Evolutionary conservation across 2,888 invertebrate genomes (phyloP).

Genomic region (Hemicrepidius hirtus): DNA sequence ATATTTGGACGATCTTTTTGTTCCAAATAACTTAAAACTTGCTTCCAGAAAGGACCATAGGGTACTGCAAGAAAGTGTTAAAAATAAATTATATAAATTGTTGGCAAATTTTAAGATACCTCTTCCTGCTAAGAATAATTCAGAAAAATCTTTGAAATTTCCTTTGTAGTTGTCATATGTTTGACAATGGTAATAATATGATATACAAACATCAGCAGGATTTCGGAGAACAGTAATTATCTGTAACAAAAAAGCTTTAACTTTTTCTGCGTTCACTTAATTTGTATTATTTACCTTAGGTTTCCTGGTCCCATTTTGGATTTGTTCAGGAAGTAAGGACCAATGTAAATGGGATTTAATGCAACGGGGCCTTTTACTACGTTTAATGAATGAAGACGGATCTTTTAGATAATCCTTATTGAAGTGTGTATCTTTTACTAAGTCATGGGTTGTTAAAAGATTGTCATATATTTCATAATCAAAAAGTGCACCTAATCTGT

Average conservation of each 20-base stretch:
- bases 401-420: too few species aligned
- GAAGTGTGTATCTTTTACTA: too few species aligned
- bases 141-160: constrained; percentile 83
- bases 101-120: too few species aligned
- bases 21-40: background rate
- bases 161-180: too few species aligned
- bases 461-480: too few species aligned
- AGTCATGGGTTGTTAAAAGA: too few species aligned
- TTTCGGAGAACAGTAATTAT: constrained; percentile 86
- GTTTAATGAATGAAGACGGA: too few species aligned
- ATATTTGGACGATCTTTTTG: background rate
- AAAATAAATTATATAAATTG: too few species aligned
- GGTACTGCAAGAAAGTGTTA: background rate
- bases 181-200: constrained; percentile 70
- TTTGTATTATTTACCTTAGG: too few species aligned
- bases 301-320: background rate
- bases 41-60: background rate
- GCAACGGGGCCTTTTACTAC: too few species aligned
- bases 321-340: constrained; percentile 8
- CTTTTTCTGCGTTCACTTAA: constrained; percentile 79
- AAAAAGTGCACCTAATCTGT: too few species aligned
- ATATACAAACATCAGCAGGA: constrained; percentile 62
- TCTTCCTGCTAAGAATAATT: constrained; percentile 80
- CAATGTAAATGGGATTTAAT: constrained; percentile 2
- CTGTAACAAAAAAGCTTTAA: constrained; percentile 93